phyloP scores from a whole-genome alignment of 37 sponge, comb jelly and placozoan species.

The Haliclona indistincta region DNA sequence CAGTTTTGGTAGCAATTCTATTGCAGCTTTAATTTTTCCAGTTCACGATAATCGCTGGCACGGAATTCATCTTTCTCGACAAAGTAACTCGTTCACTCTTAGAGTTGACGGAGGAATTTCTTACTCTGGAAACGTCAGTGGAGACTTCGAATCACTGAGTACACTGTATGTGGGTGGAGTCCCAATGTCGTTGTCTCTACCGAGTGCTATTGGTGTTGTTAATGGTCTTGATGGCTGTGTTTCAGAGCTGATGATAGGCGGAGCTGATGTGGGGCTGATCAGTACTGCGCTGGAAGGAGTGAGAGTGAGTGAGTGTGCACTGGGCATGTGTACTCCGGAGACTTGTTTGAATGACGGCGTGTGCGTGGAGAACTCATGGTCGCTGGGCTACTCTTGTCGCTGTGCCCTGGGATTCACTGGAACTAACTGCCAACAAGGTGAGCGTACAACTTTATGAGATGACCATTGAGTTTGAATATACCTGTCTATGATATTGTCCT shows the following conservation, averaged over 20 bases:
- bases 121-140: neutral
- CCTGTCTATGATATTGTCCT: too few relatives aligned
- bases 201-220: neutral
- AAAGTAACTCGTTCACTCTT: neutral
- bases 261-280: neutral
- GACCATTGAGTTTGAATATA: too few relatives aligned
- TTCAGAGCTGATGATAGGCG: neutral
- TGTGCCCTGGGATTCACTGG: constrained; percentile 43
- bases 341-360: constrained; percentile 24
- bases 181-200: neutral
- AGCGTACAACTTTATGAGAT: too few relatives aligned
- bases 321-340: neutral
- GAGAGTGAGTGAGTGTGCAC: neutral
- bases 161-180: constrained; percentile 48
- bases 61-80: neutral
- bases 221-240: constrained; percentile 49
- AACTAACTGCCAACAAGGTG: constrained; percentile 40
- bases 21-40: neutral
- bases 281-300: neutral
- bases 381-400: constrained; percentile 20
- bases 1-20: neutral
- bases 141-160: neutral
- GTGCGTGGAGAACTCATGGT: neutral
- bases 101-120: constrained; percentile 12
- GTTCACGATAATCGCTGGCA: constrained; percentile 58